These are phyloP conservation scores for Exocentrus adspersus DNA, from an alignment of 2,888 invertebrate species.

Conservation along the genomic window DNA sequence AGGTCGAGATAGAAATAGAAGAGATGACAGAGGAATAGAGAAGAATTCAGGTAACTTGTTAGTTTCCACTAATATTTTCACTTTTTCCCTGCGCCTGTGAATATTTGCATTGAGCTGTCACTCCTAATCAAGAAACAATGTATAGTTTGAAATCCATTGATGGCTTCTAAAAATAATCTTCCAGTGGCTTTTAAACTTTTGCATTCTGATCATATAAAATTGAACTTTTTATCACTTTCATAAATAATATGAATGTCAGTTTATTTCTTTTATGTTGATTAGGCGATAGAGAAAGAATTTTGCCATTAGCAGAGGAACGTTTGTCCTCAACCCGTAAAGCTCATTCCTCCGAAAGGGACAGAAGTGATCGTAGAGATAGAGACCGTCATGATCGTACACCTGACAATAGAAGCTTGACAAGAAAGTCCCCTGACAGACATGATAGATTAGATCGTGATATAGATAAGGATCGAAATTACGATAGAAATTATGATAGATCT, in stretches of 20 bases:
- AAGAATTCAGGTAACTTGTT: slow-evolving; percentile 64
- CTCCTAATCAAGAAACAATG: too few species aligned
- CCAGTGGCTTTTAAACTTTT: too few species aligned
- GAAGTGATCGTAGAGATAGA: slow-evolving; percentile 51
- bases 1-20: slow-evolving; percentile 64
- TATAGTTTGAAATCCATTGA: too few species aligned
- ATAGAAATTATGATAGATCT: slow-evolving; percentile 57
- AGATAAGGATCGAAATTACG: slow-evolving; percentile 48
- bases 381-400: slow-evolving; percentile 52
- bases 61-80: too few species aligned
- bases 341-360: slow-evolving; percentile 63
- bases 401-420: slow-evolving; percentile 30
- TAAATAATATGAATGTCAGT: too few species aligned
- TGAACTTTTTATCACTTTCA: too few species aligned
- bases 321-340: slow-evolving; percentile 60
- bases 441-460: slow-evolving; percentile 43
- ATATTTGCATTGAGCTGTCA: too few species aligned
- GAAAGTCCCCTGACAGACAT: slow-evolving; percentile 48
- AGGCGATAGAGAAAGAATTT: slow-evolving; percentile 68
- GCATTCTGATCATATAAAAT: too few species aligned
- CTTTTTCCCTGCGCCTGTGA: too few species aligned
- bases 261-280: neutral
- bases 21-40: slow-evolving; percentile 69
- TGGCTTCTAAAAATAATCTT: too few species aligned
- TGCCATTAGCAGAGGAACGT: slow-evolving; percentile 73